Conservation (phyloP, 2,113 vertebrate genomes). For the Seriola aureovittata region DNA sequence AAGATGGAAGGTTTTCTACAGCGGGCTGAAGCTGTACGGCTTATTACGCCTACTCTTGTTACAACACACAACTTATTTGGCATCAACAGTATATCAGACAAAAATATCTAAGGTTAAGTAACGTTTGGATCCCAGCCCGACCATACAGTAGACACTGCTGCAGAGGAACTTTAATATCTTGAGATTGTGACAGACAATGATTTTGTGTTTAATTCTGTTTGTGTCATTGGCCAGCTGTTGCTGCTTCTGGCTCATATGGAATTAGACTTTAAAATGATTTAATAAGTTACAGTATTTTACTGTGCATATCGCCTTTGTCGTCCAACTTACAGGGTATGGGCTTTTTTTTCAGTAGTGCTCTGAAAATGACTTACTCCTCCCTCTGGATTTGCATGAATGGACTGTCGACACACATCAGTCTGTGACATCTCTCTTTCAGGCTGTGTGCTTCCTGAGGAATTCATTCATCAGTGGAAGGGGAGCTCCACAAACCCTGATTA, state of each 20-base stretch:
- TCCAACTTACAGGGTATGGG: background rate
- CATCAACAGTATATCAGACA: background rate
- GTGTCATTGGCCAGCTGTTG: background rate
- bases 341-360: background rate
- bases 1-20: background rate
- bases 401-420: constrained; percentile 9
- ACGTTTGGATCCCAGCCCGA: background rate
- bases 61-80: background rate
- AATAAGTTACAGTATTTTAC: background rate
- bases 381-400: constrained; percentile 41
- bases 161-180: background rate
- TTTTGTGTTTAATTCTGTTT: background rate
- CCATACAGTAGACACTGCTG: background rate
- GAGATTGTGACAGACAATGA: background rate
- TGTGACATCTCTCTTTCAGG: constrained; percentile 27
- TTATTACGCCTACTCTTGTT: background rate
- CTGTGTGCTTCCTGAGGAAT: constrained; percentile 24
- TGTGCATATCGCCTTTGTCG: background rate
- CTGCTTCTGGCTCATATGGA: background rate
- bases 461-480: constrained; percentile 34
- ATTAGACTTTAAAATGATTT: background rate
- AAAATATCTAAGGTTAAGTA: background rate
- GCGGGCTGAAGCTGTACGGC: background rate
- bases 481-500: constrained; percentile 27
- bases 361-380: constrained; percentile 1